Conservation (phyloP, 2,797 vertebrate genomes). For the Tachyglossus aculeatus region DNA sequence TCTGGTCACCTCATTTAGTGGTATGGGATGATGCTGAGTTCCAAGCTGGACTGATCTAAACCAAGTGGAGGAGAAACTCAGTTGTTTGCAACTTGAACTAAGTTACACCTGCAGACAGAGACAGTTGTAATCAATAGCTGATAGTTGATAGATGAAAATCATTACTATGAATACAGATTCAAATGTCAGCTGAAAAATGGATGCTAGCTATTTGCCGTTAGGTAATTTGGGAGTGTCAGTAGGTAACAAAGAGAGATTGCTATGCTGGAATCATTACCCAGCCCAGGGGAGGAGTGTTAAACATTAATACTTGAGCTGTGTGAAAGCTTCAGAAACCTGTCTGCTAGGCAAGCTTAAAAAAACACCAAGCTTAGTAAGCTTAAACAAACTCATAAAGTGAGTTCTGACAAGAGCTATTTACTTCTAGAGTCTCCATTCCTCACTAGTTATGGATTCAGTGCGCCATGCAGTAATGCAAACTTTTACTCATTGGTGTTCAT, state of each 20-base stretch:
- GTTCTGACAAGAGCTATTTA: not conserved
- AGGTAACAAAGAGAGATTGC: constrained; percentile 48
- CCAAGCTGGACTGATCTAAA: not conserved
- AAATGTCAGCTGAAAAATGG: constrained; percentile 52
- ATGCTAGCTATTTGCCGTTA: constrained; percentile 22
- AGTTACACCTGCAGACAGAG: constrained; percentile 3
- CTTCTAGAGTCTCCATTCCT: not conserved
- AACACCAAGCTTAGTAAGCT: not conserved
- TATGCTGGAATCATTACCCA: constrained; percentile 13
- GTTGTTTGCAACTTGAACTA: not conserved
- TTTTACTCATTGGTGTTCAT: too few species aligned
- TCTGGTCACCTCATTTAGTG: not conserved
- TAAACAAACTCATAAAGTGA: not conserved
- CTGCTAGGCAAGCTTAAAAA: not conserved
- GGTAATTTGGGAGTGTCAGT: constrained; percentile 35
- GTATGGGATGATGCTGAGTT: not conserved
- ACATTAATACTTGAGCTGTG: constrained; percentile 13
- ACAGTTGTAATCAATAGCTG: constrained; percentile 25
- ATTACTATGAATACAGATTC: constrained; percentile 44
- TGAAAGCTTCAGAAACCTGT: not conserved
- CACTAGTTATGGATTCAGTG: not conserved
- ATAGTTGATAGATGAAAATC: constrained; percentile 37
- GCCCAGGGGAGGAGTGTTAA: not conserved
- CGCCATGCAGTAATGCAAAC: too few species aligned
- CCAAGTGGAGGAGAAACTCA: not conserved